A percentile compares a stretch with the other conserved stretches of the same genome.
phyloP scores from a whole-genome alignment of 2,113 vertebrate species.

The Thunnus maccoyii region DNA sequence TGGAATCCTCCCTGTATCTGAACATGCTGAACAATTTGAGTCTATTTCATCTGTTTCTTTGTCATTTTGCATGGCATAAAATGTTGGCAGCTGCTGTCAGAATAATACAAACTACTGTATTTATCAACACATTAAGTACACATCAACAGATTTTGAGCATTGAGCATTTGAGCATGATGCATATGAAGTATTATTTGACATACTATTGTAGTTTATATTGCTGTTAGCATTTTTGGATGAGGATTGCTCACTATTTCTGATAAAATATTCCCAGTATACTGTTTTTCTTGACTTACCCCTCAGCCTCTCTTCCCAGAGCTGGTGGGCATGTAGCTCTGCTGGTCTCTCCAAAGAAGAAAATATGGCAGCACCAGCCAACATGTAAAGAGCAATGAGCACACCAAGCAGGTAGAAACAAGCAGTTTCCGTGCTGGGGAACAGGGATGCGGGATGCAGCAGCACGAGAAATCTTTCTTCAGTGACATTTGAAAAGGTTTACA shows the following conservation, averaged over 20 bases:
- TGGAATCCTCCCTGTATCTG: not conserved
- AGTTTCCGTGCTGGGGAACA: constrained; percentile 39
- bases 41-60: not conserved
- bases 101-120: not conserved
- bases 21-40: not conserved
- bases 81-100: not conserved
- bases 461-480: constrained; percentile 36
- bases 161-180: no score
- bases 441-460: constrained; percentile 22
- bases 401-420: constrained; percentile 87
- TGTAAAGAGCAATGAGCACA: constrained; percentile 88
- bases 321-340: constrained; percentile 87
- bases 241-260: not conserved
- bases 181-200: no score
- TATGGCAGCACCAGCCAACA: constrained; percentile 89
- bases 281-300: constrained; percentile 79
- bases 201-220: no score
- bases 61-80: not conserved
- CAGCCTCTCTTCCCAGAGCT: constrained; percentile 86
- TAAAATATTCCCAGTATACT: not conserved
- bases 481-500: constrained; percentile 9
- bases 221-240: no score
- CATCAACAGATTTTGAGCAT: no score
- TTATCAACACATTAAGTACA: no score
- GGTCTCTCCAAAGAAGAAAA: constrained; percentile 92